These are phyloP conservation scores for Sipha flava DNA, from an alignment of 1,140 invertebrate species.

Conservation along the genomic window DNA sequence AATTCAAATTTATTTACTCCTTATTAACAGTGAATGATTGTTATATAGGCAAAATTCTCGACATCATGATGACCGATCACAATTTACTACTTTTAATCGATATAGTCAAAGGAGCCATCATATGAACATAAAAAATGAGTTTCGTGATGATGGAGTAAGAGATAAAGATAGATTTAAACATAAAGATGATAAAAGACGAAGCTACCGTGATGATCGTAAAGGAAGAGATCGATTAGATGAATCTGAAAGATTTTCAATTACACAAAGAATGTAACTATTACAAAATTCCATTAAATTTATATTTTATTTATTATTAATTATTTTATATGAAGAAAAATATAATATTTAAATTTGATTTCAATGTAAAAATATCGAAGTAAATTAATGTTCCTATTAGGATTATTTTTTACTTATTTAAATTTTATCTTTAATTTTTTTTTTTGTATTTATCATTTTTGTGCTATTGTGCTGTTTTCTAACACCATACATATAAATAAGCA, in stretches of 20 bases:
- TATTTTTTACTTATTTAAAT: no score
- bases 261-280: constrained; percentile 3
- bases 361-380: no score
- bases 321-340: no score
- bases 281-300: neutral
- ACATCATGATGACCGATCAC: neutral
- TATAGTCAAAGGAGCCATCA: neutral
- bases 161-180: neutral
- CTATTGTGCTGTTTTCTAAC: no score
- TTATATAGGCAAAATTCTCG: neutral
- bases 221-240: neutral
- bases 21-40: neutral
- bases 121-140: neutral
- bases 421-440: no score
- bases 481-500: no score
- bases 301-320: neutral
- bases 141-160: neutral
- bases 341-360: no score
- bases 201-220: neutral
- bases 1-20: neutral
- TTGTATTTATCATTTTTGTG: no score
- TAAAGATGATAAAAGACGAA: neutral
- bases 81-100: neutral
- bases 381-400: no score
- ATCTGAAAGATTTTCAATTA: neutral